Conservation (phyloP, 2,113 vertebrate species). For the Eonycteris spelaea region DNA sequence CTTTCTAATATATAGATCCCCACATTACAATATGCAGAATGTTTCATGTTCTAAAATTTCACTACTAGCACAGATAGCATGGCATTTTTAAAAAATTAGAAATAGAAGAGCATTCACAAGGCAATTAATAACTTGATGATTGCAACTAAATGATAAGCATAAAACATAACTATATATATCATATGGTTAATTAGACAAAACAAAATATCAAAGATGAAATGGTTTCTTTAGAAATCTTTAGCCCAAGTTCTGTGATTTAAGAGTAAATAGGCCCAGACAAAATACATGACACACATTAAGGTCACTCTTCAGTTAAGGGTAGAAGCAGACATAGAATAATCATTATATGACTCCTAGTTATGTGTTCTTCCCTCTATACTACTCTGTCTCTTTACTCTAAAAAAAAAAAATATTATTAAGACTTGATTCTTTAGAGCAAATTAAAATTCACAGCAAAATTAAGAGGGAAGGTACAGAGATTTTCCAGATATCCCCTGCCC, state of each 20-base stretch:
- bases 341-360: background rate
- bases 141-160: background rate
- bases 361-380: background rate
- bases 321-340: background rate
- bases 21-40: background rate
- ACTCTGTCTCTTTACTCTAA: background rate
- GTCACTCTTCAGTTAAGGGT: background rate
- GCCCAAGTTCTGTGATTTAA: background rate
- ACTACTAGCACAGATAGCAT: background rate
- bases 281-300: background rate
- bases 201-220: background rate
- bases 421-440: background rate
- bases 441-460: background rate
- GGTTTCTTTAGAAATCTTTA: background rate
- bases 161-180: background rate
- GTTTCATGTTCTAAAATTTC: background rate
- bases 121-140: background rate
- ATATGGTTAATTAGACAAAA: background rate
- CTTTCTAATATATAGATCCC: background rate
- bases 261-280: background rate
- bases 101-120: background rate
- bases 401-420: background rate
- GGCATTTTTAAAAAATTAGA: background rate
- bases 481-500: background rate
- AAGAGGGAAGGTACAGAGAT: background rate